Evolutionary conservation across 2,797 vertebrate genomes (phyloP).

Genomic region (Orientallactaga sibirica): DNA sequence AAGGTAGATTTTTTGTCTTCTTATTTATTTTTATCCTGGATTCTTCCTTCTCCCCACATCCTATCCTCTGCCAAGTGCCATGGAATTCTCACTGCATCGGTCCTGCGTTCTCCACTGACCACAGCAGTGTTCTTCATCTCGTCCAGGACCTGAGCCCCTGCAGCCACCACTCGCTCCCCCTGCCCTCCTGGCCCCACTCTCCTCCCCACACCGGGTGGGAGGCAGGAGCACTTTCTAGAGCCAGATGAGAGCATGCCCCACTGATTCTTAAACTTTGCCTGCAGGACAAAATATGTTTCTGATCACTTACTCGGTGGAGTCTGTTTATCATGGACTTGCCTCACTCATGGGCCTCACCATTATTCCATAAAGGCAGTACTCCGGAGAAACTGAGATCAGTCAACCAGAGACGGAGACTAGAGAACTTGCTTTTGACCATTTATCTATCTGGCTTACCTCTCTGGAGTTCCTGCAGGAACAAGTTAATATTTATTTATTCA

Average conservation of each 20-base stretch:
- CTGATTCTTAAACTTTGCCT: too few relatives aligned
- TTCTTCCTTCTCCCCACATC: conserved; percentile 20
- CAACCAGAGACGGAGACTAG: too few relatives aligned
- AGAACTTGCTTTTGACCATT: not conserved
- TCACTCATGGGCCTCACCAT: not conserved
- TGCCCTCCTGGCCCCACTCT: not conserved
- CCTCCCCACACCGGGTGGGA: too few relatives aligned
- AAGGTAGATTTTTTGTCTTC: conserved; percentile 19
- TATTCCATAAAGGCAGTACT: not conserved
- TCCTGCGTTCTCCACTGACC: not conserved
- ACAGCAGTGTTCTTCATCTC: too few relatives aligned
- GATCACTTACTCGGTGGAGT: fast-evolving
- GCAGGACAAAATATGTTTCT: too few relatives aligned
- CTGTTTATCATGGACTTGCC: not conserved
- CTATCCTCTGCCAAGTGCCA: not conserved
- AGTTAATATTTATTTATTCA: not conserved
- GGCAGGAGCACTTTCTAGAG: too few relatives aligned
- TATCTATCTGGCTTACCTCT: not conserved
- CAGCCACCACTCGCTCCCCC: too few relatives aligned
- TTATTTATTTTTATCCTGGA: conserved; percentile 54
- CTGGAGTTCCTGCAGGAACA: not conserved
- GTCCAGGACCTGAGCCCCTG: too few relatives aligned
- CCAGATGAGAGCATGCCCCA: too few relatives aligned
- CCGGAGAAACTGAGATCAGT: too few relatives aligned
- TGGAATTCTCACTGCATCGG: not conserved